Conservation (phyloP, 2,113 vertebrate species). For the Mustela nigripes region DNA sequence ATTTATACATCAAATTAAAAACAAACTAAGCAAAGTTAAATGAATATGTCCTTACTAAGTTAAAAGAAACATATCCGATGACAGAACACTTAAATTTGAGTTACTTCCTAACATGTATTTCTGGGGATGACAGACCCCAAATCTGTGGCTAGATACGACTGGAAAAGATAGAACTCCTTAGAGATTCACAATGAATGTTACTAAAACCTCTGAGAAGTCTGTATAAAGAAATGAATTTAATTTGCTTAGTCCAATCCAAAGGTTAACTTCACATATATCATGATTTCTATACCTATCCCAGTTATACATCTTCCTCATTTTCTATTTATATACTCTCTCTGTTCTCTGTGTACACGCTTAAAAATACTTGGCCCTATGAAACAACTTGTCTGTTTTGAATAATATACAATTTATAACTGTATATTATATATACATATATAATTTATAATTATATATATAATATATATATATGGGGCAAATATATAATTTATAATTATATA, state of each 20-base stretch:
- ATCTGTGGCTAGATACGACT: slow-evolving; percentile 17
- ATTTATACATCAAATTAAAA: slow-evolving; percentile 53
- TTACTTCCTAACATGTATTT: slow-evolving; percentile 20
- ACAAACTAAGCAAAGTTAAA: slow-evolving; percentile 49
- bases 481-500: neutral
- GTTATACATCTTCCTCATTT: slow-evolving; percentile 46
- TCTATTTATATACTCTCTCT: slow-evolving; percentile 47
- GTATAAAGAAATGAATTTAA: slow-evolving; percentile 56
- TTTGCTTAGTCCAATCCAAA: slow-evolving; percentile 39
- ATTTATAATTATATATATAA: too few species aligned
- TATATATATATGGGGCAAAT: too few species aligned
- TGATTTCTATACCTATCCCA: slow-evolving; percentile 24
- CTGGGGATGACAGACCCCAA: neutral
- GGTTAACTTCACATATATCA: slow-evolving; percentile 30
- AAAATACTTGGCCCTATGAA: slow-evolving; percentile 14
- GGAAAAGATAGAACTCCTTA: slow-evolving; percentile 24
- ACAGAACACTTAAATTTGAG: slow-evolving; percentile 41
- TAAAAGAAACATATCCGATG: slow-evolving; percentile 55
- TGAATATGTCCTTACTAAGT: slow-evolving; percentile 55
- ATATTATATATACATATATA: neutral
- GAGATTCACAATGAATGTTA: slow-evolving; percentile 49
- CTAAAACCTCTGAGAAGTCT: slow-evolving; percentile 54
- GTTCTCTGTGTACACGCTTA: slow-evolving; percentile 9
- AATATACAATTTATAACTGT: slow-evolving; percentile 21
- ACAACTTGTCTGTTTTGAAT: slow-evolving; percentile 42